Evolutionary conservation across 2,888 invertebrate species (phyloP), one percentile per base, ranked within the genome.

Genomic region (Chloroclysta siterata): DNA sequence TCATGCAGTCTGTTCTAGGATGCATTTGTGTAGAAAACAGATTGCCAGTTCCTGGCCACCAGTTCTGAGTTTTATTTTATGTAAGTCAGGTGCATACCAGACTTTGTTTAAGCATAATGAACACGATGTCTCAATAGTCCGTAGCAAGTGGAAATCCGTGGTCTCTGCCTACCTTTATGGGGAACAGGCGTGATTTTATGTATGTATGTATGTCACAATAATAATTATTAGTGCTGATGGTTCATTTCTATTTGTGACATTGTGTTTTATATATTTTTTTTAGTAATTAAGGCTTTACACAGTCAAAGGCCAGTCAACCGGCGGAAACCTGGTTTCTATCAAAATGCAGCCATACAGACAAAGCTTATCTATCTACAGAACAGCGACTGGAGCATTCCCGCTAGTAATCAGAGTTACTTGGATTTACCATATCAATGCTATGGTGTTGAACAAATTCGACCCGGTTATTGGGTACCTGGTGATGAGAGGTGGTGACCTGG

Each of bases 351-450:
- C 48, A 44, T 61, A 42, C 29, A 51, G 47, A 22, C 33, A 17
- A 60, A 60, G 41, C 58, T 22, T 51, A 54, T 47, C 60, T 60
- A 58, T 50, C 53, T 53, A 64, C 22, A 58, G 22, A 65, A 67
- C 50, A 88, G 85, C 84, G 72, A 78, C 69, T 76, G 79, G 76
- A 72, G 78, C 90, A 91, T 90, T 90, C 91, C 84, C 70, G 86
- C 87, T 84, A 89, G 73, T 84, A 90, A 71, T 72, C 79, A 81
- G 78, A 85, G 84, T 90, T 87, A 88, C 88, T 87, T 83, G 61
- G 81, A 90, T 89, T 92, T 93, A 93, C 93, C 93, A 93, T 91
- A 89, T 93, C 92, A 87, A 91, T 89, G 88, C 87, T 92, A 92
- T 93, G 93, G 88, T 93, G 93, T 87, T 91, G 90, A 83, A 93